Base-by-base conservation (phyloP, 2,113 vertebrate genomes). In the Montifringilla adamsi region DNA sequence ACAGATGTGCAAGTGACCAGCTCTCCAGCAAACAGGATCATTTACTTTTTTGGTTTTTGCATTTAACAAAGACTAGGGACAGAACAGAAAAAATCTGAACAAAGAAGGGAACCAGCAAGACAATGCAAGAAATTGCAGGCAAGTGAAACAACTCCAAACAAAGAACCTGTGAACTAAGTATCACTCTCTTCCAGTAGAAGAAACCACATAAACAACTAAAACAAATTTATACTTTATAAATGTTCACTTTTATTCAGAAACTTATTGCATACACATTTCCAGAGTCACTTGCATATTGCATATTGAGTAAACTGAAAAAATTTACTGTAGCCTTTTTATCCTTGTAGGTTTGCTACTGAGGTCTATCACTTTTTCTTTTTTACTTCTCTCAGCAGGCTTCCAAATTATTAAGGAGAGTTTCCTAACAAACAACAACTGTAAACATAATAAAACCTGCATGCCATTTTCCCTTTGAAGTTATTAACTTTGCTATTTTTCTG, bases 191-290 rank as follows among this genome's bases (percentile, higher is more conserved):
- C 43, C 73, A 58, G 24, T 4, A 59, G 30, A 88, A 74, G 16
- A 93, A 91, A 80, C 37, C 73, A 66, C 13, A 60, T 12, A 82
- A 79, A 77, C 10, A 2, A 88, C 44, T 41, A 21, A 35, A 84
- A 69, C 63, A 60, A 76, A 58, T 37, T 17, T 43, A 20, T 63
- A 56, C 11, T 63, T 94, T 43, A 93, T 49, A 84, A 87, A 68
- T 60, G 73, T 72, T 87, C 13, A 43, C 21, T 93, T 96, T 95
- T 92, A 96, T 96, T 96, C 37, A 77, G 75, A 92, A 86, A 35
- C 7, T 11, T 43, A 72, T 12, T 90, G 47, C 52, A 74, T 93
- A 92, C 6, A 77, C 72, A 92, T 70, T 94, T 93, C 89, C 44
- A 85, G 28, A 84, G 73, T 92, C 59, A 63, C 64, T 81, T 81